Evolutionary conservation across 2,113 vertebrate species (phyloP), one percentile per base, ranked within the genome.

Genomic region (Calidris pugnax): DNA sequence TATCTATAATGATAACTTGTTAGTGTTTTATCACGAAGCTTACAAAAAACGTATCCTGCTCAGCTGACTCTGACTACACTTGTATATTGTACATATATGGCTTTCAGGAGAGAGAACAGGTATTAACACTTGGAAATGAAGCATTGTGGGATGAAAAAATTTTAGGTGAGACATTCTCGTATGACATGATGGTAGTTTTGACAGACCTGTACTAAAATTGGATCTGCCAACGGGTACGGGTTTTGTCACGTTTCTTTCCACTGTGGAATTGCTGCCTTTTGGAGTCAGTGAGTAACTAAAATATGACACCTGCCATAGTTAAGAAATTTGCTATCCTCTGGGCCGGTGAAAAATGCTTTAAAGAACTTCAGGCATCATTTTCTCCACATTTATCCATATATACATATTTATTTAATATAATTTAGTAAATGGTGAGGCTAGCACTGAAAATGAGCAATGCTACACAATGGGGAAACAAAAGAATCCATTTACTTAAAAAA

Each of bases 211-310:
- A 39, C 62, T 75, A 81, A 76, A 88, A 86, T 4, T 48, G 23
- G 12, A 66, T 64, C 53, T 82, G 8, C 5, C 53, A 45, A 9
- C 3, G 3, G 8, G 23, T 63, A 79, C 0, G 0, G 15, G 4
- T 23, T 60, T 91, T 68, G 55, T 85, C 56, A 85, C 1, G 0
- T 74, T 85, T 94, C 47, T 91, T 91, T 72, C 35, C 10, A 8
- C 12, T 56, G 75, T 53, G 22, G 30, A 87, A 84, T 35, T 74
- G 9, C 26, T 56, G 21, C 15, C 16, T 84, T 84, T 84, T 94
- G 35, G 26, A 93, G 48, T 56, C 10, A 47, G 14, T 60, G 35
- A 80, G 47, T 84, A 89, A 57, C 9, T 59, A 37, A 68, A 87
- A 41, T 45, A 17, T 11, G 6, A 47, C 47, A 24, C 23, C 12